Base-by-base conservation (phyloP, 2,113 vertebrate species). In the Pelmatolapia mariae region DNA sequence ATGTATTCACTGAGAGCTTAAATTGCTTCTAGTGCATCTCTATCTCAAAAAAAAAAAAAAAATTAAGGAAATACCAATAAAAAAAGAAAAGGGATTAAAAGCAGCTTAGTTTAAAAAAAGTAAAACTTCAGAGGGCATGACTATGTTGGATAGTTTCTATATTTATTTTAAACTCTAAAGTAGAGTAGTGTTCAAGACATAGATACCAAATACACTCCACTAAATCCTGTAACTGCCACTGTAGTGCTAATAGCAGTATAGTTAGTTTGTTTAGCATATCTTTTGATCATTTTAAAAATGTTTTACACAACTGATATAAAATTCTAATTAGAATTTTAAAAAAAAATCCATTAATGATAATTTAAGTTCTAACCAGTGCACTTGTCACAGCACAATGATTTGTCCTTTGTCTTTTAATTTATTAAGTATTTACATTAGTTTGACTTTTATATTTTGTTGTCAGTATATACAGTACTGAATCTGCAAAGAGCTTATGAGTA, bases 251-350 rank as follows among this genome's bases (percentile, higher is more conserved):
- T 29, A 38, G 33, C 33, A 4, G 11, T 43, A 10, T 45, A 47
- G 43, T 76, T 47, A 0, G 38, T 26, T 71, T 78, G 10, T 78
- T 50, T 29, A 40, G 13, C 5, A 31, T 78, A n/a, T 36, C 2
- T 0, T 80, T 24, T 53, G 47, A 53, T 53, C 26, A 79, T 52
- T n/a, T 79, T 36, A n/a, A 53, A 79, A 79, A 53, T 33, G 31
- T 53, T 36, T 54, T n/a, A 3, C 26, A n/a, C 8, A 18, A 26
- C 15, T 45, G 3, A 73, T 10, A 45, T 43, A 45, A 45, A 73
- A 71, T 43, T 76, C 40, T 47, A 18, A 76, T 29, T 47, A 76
- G 13, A 76, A 73, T 38, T n/a, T 50, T 0, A 0, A 3, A 26
- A 43, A 16, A 43, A 16, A 2, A 76, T 47, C 16, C 24, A 76